Percentiles rank a stretch among this genome's conserved stretches.
Conservation (phyloP, 2,113 vertebrate species). For the Eonycteris spelaea region DNA sequence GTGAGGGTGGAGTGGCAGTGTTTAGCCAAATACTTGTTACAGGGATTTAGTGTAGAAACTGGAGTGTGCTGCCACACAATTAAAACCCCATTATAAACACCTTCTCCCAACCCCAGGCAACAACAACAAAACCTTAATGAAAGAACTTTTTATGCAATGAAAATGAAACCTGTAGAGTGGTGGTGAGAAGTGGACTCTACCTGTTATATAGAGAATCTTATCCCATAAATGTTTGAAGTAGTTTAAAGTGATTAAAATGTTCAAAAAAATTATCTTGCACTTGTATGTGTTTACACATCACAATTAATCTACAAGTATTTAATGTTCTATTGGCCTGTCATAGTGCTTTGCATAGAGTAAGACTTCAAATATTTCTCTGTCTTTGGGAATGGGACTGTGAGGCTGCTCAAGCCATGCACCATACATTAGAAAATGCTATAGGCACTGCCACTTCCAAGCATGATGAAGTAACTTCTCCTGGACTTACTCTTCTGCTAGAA, state of each 20-base stretch:
- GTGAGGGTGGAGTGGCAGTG: background rate
- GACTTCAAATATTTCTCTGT: background rate
- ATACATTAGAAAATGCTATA: background rate
- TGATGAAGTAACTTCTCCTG: background rate
- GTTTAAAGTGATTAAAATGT: background rate
- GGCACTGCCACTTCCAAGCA: background rate
- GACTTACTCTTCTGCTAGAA: background rate
- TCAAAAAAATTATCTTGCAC: background rate
- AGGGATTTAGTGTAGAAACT: background rate
- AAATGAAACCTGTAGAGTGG: background rate
- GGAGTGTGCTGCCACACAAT: background rate
- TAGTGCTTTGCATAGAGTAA: background rate
- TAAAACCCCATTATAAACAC: background rate
- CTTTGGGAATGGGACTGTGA: background rate
- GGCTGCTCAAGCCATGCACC: background rate
- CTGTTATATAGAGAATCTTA: background rate
- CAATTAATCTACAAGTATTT: background rate
- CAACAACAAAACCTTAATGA: background rate
- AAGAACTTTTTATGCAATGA: background rate
- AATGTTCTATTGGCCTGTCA: background rate
- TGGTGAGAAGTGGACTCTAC: background rate
- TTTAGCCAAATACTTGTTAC: background rate
- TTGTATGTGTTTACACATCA: background rate
- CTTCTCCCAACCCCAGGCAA: background rate
- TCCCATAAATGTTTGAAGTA: background rate